Conservation (phyloP, 2,888 invertebrate genomes). For the Heliconius sara region DNA sequence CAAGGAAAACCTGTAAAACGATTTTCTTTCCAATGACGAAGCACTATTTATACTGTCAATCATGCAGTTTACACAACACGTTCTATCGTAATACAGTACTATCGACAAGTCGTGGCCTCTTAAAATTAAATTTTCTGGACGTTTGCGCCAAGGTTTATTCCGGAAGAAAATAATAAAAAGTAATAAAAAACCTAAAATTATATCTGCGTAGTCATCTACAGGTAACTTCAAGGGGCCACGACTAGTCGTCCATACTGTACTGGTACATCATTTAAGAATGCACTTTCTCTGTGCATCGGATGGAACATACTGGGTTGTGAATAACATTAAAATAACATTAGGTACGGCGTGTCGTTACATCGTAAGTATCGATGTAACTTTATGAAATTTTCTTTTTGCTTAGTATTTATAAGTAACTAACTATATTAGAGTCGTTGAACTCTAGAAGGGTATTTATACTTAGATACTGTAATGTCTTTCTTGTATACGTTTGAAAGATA, state of each 20-base stretch:
- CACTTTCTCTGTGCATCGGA: constrained; percentile 48
- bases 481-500: not conserved
- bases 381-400: constrained; percentile 21
- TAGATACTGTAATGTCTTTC: constrained; percentile 11
- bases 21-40: constrained; percentile 23
- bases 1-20: constrained; percentile 20
- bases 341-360: constrained; percentile 32
- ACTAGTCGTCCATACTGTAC: too few species aligned
- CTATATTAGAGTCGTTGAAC: constrained; percentile 5
- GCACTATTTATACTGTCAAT: constrained; percentile 27
- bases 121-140: too few species aligned
- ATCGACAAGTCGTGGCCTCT: too few species aligned
- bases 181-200: too few species aligned
- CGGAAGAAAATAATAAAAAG: too few species aligned
- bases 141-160: too few species aligned
- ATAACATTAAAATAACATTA: constrained; percentile 48
- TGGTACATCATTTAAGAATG: constrained; percentile 34
- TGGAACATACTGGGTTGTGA: constrained; percentile 45
- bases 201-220: too few species aligned
- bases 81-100: not conserved
- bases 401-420: not conserved
- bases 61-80: constrained; percentile 26
- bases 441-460: constrained; percentile 18
- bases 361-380: constrained; percentile 21
- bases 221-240: too few species aligned